phyloP scores from a whole-genome alignment of 2,888 invertebrate species.

The Schizotus pectinicornis region DNA sequence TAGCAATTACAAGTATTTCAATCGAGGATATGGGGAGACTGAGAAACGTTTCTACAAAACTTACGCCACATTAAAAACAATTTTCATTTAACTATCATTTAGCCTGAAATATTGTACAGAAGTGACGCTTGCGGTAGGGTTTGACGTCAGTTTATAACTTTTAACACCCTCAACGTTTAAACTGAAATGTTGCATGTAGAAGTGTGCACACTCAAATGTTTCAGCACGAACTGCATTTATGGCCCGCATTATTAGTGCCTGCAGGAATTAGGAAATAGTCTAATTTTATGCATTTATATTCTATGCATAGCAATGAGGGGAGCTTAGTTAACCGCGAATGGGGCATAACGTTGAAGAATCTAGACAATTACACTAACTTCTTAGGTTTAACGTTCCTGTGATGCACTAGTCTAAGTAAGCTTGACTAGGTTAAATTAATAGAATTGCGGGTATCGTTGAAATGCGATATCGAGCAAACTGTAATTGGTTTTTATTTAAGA shows the following conservation, averaged over 20 bases:
- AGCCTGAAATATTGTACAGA: neutral
- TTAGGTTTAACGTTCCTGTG: neutral
- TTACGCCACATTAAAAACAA: too few species aligned
- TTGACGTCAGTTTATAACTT: neutral
- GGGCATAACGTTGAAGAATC: conserved; percentile 7
- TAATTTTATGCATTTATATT: conserved; percentile 26
- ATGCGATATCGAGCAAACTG: conserved; percentile 1
- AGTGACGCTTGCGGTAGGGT: neutral
- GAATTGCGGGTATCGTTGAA: neutral
- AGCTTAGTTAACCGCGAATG: conserved; percentile 12
- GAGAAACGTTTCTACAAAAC: too few species aligned
- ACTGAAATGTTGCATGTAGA: conserved; percentile 2
- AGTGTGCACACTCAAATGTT: too few species aligned
- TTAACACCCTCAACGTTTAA: neutral
- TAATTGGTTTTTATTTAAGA: conserved; percentile 16
- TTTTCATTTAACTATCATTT: too few species aligned
- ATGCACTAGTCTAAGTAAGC: conserved; percentile 2
- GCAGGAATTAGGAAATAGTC: conserved; percentile 8
- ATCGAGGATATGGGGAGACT: too few species aligned
- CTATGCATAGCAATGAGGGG: conserved; percentile 22
- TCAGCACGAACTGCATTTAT: conserved; percentile 17
- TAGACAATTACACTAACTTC: conserved; percentile 8
- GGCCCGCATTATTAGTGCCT: neutral
- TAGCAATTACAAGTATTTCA: too few species aligned
- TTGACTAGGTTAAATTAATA: conserved; percentile 10